phyloP scores from a whole-genome alignment of 2,888 invertebrate species.

The Ectemnius lituratus region DNA sequence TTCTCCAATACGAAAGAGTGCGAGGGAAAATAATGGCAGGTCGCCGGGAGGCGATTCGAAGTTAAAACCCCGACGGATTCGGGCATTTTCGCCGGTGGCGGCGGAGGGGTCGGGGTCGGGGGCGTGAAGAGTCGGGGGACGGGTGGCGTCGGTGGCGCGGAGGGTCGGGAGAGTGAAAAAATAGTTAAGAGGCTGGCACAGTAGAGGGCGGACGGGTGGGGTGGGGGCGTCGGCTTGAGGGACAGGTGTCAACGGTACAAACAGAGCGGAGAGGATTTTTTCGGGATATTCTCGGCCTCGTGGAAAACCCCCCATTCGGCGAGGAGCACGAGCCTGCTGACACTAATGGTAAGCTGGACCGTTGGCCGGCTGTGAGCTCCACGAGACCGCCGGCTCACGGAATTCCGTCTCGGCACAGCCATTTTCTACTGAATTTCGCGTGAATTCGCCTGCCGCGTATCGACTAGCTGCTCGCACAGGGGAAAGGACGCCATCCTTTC shows the following conservation, averaged over 20 bases:
- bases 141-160: slow-evolving; percentile 20
- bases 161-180: slow-evolving; percentile 72
- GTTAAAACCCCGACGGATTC: slow-evolving; percentile 68
- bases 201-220: slow-evolving; percentile 76
- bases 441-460: slow-evolving; percentile 71
- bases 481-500: slow-evolving; percentile 55
- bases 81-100: slow-evolving; percentile 72
- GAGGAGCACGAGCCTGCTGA: slow-evolving; percentile 37
- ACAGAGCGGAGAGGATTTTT: slow-evolving; percentile 64
- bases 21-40: slow-evolving; percentile 44
- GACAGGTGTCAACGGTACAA: slow-evolving; percentile 76
- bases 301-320: slow-evolving; percentile 39
- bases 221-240: slow-evolving; percentile 74
- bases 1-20: slow-evolving; percentile 4
- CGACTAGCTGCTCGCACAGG: slow-evolving; percentile 67
- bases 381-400: slow-evolving; percentile 14
- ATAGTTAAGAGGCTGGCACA: slow-evolving; percentile 76
- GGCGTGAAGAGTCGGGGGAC: slow-evolving; percentile 38
- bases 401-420: slow-evolving; percentile 64
- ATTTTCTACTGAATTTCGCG: slow-evolving; percentile 74
- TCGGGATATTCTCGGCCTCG: slow-evolving; percentile 40
- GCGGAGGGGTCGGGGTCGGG: slow-evolving; percentile 30
- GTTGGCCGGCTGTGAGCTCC: slow-evolving; percentile 32
- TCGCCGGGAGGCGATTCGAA: slow-evolving; percentile 62
- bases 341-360: slow-evolving; percentile 64